Conservation (phyloP, 37 sponge, comb jelly and placozoan genomes). For the Spongilla lacustris region DNA sequence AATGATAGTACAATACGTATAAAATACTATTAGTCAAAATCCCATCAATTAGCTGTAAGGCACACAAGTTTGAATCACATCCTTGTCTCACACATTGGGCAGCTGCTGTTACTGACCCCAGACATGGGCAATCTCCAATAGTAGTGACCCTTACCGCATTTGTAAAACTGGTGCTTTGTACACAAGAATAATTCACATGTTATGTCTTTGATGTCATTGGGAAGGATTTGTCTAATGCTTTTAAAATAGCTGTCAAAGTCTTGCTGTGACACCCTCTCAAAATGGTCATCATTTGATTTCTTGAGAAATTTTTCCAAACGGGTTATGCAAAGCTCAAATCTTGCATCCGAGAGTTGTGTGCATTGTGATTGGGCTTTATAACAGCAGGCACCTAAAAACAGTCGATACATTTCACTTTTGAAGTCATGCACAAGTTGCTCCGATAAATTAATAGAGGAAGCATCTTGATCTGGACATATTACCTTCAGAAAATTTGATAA, state of each 20-base stretch:
- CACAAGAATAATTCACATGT: neutral
- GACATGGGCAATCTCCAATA: neutral
- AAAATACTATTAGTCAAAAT: no score
- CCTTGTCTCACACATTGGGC: no score
- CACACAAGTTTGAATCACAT: no score
- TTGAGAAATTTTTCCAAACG: neutral
- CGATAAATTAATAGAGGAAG: neutral
- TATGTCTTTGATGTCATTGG: neutral
- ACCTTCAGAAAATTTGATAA: neutral
- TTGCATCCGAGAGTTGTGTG: neutral
- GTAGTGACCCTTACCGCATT: neutral
- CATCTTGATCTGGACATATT: neutral
- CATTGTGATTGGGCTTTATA: neutral
- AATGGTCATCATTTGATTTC: neutral
- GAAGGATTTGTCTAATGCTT: neutral
- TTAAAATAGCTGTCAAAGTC: neutral
- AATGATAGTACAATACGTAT: no score
- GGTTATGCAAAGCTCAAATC: neutral
- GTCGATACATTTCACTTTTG: conserved; percentile 10
- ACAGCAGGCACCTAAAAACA: neutral
- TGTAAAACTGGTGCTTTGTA: neutral
- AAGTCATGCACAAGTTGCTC: conserved; percentile 23
- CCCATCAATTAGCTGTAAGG: no score
- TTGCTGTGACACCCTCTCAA: neutral
- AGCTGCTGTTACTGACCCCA: no score